Base-by-base conservation (phyloP, 1,140 invertebrate species). In the Wiebesia pumilae region DNA sequence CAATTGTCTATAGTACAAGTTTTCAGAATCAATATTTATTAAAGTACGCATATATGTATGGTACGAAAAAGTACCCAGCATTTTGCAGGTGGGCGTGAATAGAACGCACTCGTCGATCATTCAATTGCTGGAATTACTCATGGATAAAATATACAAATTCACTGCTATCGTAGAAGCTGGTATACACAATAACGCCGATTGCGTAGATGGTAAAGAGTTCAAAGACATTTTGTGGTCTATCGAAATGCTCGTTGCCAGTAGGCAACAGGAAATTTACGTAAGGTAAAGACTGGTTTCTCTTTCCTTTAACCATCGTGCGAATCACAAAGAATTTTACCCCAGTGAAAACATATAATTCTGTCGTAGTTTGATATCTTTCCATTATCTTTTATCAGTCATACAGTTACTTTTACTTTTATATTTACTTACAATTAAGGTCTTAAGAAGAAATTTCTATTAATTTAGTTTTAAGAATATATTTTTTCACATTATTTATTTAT, bases 231-330 rank as follows among this genome's bases (percentile, higher is more conserved):
- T 91, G 4, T 92, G 94, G 88, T 89, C 94, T 33, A 95, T 95
- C 83, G 93, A 95, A 65, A 92, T 95, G 82, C 88, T 96, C 12
- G 92, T 95, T 0, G 93, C 95, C 47, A 94, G 94, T 88, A 94
- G 96, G 19, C 96, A 96, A 88, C 95, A 95, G 88, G 96, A 96
- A 90, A 91, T 96, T 81, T 94, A 94, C 69, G 89, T 94, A 3
- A 94, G 94, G 94, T 94, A 82, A 7, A 0, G 81, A n/a, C 40
- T 58, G 40, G 7, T 35, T 47, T 65, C 1, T 69, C 10, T 3
- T 35, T 12, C 7, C 21, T 33, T 33, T 62, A 62, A 6, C 14
- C 43, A 14, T 47, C 43, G 14, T 47, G n/a, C n/a, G n/a, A n/a
- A n/a, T n/a, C n/a, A 47, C 14, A 47, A 47, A 47, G 14, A 47